Evolutionary conservation across 2,888 invertebrate genomes (phyloP).

Genomic region (Mythimna lalbum): DNA sequence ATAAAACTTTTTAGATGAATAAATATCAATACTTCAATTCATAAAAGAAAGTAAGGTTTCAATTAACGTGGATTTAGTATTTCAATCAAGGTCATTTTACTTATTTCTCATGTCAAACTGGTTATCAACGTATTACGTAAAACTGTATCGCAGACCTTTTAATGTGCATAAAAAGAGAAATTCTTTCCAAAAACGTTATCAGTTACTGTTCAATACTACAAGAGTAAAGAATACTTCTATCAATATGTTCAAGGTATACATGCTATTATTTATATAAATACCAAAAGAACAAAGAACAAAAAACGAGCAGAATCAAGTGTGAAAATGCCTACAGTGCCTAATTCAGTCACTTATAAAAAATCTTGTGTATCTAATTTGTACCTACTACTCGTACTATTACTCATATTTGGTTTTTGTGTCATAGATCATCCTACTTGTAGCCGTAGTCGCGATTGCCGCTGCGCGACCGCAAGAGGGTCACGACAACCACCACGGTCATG

Average conservation of each 20-base stretch:
- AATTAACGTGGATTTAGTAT: slow-evolving; percentile 13
- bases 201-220: slow-evolving; percentile 27
- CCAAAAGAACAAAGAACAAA: accelerated
- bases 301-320: no score
- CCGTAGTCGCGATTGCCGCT: slow-evolving; percentile 42
- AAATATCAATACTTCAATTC: slow-evolving; percentile 9
- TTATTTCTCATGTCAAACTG: slow-evolving; percentile 21
- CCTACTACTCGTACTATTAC: neutral
- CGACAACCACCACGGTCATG: slow-evolving; percentile 66
- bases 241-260: slow-evolving; percentile 57
- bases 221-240: slow-evolving; percentile 10
- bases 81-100: slow-evolving; percentile 28
- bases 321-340: no score
- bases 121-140: slow-evolving; percentile 17
- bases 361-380: no score
- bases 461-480: slow-evolving; percentile 58
- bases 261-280: no score
- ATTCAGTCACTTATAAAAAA: no score
- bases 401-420: neutral
- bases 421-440: slow-evolving; percentile 32
- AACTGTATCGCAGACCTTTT: slow-evolving; percentile 22
- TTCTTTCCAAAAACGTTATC: slow-evolving; percentile 20
- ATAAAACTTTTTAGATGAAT: neutral
- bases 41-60: neutral
- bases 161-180: slow-evolving; percentile 50